Conservation (phyloP, 2,888 invertebrate species). For the Rugalucina vietnamica region DNA sequence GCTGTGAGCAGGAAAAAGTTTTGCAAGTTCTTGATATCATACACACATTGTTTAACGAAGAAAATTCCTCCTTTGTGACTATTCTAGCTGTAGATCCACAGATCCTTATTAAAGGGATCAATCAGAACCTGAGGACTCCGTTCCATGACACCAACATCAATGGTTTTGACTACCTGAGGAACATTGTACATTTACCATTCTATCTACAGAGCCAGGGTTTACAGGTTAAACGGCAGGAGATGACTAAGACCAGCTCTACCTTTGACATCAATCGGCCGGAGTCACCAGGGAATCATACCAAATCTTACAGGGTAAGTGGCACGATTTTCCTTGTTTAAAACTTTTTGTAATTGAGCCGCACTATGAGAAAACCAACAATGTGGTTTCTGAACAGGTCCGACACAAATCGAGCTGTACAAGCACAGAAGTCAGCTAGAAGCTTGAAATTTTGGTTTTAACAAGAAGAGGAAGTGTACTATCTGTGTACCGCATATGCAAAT, state of each 20-base stretch:
- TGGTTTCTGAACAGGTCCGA: no score
- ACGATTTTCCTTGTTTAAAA: not conserved
- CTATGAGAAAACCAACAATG: no score
- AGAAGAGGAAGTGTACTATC: no score
- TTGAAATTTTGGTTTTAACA: no score
- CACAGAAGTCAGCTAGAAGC: no score
- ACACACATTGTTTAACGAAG: conserved; percentile 96
- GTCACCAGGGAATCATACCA: conserved; percentile 38
- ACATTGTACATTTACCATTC: conserved; percentile 98
- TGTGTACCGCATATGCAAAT: no score
- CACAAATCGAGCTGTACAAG: no score
- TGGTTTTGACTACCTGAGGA: conserved; percentile 94
- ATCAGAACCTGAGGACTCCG: conserved; percentile 79
- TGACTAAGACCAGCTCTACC: conserved; percentile 59
- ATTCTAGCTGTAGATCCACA: conserved; percentile 99
- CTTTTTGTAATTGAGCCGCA: not conserved
- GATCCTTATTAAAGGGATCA: conserved; percentile 95
- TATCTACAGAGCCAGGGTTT: conserved; percentile 98
- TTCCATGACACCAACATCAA: conserved; percentile 95
- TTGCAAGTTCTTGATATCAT: conserved; percentile 96
- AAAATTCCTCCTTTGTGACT: conserved; percentile 97
- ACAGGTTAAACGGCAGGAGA: conserved; percentile 85
- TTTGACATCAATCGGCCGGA: conserved; percentile 61
- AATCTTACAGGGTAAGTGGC: conserved; percentile 48
- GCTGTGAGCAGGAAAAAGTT: conserved; percentile 98